Evolutionary conservation across 2,113 vertebrate genomes (phyloP), one percentile per base, ranked within the genome.

Genomic region (Pachypanchax playfairii): DNA sequence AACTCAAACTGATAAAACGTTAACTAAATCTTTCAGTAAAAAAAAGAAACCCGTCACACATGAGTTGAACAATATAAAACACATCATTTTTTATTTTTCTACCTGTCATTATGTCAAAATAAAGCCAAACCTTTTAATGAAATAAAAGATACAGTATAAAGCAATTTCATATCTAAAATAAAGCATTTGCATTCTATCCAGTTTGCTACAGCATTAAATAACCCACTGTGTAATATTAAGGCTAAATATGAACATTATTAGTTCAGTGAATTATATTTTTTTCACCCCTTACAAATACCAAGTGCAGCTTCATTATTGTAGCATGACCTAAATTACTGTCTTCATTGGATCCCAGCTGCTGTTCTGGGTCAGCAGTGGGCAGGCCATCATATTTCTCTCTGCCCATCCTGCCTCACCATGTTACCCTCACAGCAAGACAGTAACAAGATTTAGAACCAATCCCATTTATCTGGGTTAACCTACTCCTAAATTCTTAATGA

Each of bases 311-410:
- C 49, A 61, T 77, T 55, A 56, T 75, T 55, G 54, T 36, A 79
- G 51, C 31, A 24, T 72, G 66, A 75, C 44, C 53, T 54, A 7
- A 15, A 64, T 73, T 58, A 46, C 36, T 0, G 28, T 12, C 44
- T 38, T 56, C 3, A 13, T 25, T 38, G 28, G 24, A 54, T 33
- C 17, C 66, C 24, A 5, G 38, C 55, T 31, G 39, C 42, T 70
- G 51, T 67, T 74, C n/a, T 83, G 70, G 80, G 75, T 83, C 85
- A 88, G 61, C 21, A 7, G 47, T 31, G 20, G 63, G 57, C 36
- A 28, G 35, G 33, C 43, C 18, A 20, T 49, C 54, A 56, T 20
- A 46, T 66, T 43, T 60, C 47, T 47, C 17, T 31, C 22, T 42
- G 41, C 43, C 54, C 59, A 68, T 39, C 6, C 18, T 38, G 61